Evolutionary conservation across 2,797 vertebrate species (phyloP).

Genomic region (Sebastolobus altivelis): DNA sequence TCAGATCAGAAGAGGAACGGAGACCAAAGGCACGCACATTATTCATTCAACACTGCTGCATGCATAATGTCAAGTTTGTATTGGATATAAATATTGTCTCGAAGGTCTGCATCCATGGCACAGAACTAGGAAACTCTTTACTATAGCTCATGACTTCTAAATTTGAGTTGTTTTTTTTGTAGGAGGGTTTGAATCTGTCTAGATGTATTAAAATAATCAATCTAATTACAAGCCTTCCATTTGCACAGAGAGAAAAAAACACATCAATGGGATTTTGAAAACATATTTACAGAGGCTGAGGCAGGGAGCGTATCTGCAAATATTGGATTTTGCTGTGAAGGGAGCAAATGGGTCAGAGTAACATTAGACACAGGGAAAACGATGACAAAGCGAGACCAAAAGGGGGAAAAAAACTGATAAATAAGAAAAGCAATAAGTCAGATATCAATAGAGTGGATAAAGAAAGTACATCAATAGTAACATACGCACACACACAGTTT

Average conservation of each 20-base stretch:
- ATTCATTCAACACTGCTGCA: conserved; percentile 74
- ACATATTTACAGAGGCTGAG: conserved; percentile 79
- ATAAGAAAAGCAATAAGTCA: conserved; percentile 71
- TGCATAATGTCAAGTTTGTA: conserved; percentile 78
- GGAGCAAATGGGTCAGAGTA: conserved; percentile 79
- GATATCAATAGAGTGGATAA: conserved; percentile 60
- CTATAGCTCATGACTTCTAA: conserved; percentile 56
- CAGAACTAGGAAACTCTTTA: conserved; percentile 68
- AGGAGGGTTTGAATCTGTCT: conserved; percentile 57
- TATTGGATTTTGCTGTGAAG: conserved; percentile 78
- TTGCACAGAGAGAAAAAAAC: conserved; percentile 63
- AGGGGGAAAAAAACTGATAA: conserved; percentile 52
- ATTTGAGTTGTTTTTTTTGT: conserved; percentile 60
- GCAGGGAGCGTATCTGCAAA: conserved; percentile 75
- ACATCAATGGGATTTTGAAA: conserved; percentile 79
- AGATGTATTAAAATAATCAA: conserved; percentile 77
- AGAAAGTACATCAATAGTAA: conserved; percentile 50
- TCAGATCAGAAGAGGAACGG: conserved; percentile 75
- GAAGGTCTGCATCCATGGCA: conserved; percentile 58
- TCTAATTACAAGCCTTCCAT: conserved; percentile 80
- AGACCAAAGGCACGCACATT: conserved; percentile 77
- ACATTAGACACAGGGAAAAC: conserved; percentile 74
- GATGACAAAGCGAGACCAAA: conserved; percentile 62
- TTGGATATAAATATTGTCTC: conserved; percentile 68
- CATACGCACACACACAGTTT: conserved; percentile 15